Evolutionary conservation across 2,113 vertebrate genomes (phyloP).

Genomic region (Erpornis zantholeuca): DNA sequence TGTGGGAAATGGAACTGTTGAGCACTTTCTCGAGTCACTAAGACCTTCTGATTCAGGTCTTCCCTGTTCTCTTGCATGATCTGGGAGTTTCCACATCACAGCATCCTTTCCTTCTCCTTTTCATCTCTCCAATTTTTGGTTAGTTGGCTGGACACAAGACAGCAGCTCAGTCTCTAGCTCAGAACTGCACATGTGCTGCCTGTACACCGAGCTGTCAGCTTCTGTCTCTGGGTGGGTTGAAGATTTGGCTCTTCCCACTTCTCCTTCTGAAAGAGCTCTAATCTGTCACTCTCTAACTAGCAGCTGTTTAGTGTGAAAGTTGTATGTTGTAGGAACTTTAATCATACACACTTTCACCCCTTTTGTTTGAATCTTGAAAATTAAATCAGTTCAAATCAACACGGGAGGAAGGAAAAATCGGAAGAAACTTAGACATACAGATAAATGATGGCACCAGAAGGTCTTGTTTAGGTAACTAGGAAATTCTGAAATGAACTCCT

Average conservation of each 20-base stretch:
- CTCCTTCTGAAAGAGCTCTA: background rate
- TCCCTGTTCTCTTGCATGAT: background rate
- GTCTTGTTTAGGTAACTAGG: background rate
- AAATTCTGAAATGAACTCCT: background rate
- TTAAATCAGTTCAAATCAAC: background rate
- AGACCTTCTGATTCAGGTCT: background rate
- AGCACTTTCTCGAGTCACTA: background rate
- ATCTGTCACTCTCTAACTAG: background rate
- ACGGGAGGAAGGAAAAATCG: background rate
- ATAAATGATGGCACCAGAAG: background rate
- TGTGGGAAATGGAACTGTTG: background rate
- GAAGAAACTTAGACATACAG: background rate
- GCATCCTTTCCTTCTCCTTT: background rate
- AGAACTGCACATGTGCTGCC: rapidly evolving
- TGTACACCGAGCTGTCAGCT: rapidly evolving
- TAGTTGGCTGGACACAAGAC: background rate
- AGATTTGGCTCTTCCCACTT: background rate
- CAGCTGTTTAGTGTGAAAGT: background rate
- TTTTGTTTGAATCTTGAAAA: background rate
- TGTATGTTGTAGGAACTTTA: background rate
- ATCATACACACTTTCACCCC: background rate
- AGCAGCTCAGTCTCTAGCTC: background rate
- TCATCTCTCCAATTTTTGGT: background rate
- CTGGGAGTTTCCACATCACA: background rate
- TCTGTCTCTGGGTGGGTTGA: background rate